Base-by-base conservation (phyloP, 1,140 invertebrate genomes). In the Heliothis virescens region DNA sequence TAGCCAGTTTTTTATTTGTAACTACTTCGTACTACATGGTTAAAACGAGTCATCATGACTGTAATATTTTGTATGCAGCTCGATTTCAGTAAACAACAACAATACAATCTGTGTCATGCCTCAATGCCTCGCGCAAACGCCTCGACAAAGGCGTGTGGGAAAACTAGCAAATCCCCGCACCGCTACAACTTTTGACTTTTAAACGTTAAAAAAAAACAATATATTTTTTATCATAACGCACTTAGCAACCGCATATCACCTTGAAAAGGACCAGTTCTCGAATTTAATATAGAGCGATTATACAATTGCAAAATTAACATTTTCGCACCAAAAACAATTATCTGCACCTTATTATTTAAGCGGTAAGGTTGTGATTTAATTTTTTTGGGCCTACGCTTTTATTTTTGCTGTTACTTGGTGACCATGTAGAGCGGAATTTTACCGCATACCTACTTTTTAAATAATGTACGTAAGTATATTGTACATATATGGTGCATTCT, bases 231-330 rank as follows among this genome's bases (percentile, higher is more conserved):
- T 55, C 62, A 76, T 73, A 81, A 50, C 34, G 71, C 83, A 82
- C 82, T 82, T 86, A 82, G 82, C 79, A 87, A 84, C 81, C 62
- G 69, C 77, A 80, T 80, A 79, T 82, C 63, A 82, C 87, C 89
- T 89, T 90, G 89, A 83, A 85, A 85, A 84, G 80, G 85, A 82
- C 82, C 80, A 80, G 76, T 88, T 83, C 63, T 79, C 76, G 63
- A 83, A 88, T 87, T 85, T 85, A 85, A 89, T 89, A 82, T 85
- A 77, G 82, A 86, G 72, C 60, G 74, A 63, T 76, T 63, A 63
- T 52, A 41, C 26, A 72, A 63, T 76, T 26, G 26, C 73, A 76
- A 76, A 76, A 63, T 60, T 63, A 34, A 29, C 13, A 11, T 52
- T 62, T 76, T 63, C 73, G 21, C 59, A 52, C 57, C 47, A 52